These are phyloP conservation scores for Corticium candelabrum DNA, from an alignment of 37 sponge, comb jelly and placozoan genomes.

Conservation along the genomic window DNA sequence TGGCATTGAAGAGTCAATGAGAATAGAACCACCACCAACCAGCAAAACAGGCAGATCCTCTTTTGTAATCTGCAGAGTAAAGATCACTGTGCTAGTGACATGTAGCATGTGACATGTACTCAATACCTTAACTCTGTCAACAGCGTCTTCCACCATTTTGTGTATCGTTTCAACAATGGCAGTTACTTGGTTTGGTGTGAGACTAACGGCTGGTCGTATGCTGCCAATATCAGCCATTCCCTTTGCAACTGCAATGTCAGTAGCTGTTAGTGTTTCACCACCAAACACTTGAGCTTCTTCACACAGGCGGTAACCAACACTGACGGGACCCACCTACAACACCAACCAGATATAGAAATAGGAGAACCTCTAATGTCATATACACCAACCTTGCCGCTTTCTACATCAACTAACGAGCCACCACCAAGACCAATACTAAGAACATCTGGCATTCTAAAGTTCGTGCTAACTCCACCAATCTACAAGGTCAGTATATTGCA, in stretches of 20 bases:
- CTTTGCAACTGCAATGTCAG: slow-evolving; percentile 73
- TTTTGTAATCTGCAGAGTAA: slow-evolving; percentile 34
- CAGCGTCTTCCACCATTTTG: slow-evolving; percentile 32
- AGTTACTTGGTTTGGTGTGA: slow-evolving; percentile 23
- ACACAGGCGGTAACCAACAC: slow-evolving; percentile 40
- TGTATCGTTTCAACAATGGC: slow-evolving; percentile 37
- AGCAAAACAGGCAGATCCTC: slow-evolving; percentile 56
- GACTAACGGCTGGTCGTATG: neutral
- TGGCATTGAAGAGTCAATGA: slow-evolving; percentile 31
- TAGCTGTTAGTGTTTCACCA: slow-evolving; percentile 46
- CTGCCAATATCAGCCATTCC: slow-evolving; percentile 27
- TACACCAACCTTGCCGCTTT: neutral
- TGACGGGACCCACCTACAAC: slow-evolving; percentile 44
- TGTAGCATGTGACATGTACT: no score
- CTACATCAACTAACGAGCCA: slow-evolving; percentile 30
- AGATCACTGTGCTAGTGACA: no score
- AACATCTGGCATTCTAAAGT: slow-evolving; percentile 70
- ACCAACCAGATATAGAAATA: neutral
- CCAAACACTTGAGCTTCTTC: slow-evolving; percentile 55
- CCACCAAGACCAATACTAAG: slow-evolving; percentile 71
- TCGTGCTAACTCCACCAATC: slow-evolving; percentile 69
- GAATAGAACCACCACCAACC: slow-evolving; percentile 70
- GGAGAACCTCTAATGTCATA: neutral
- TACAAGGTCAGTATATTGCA: neutral
- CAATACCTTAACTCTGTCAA: slow-evolving; percentile 75